phyloP scores from a whole-genome alignment of 2,888 invertebrate species.

The Serripes groenlandicus region DNA sequence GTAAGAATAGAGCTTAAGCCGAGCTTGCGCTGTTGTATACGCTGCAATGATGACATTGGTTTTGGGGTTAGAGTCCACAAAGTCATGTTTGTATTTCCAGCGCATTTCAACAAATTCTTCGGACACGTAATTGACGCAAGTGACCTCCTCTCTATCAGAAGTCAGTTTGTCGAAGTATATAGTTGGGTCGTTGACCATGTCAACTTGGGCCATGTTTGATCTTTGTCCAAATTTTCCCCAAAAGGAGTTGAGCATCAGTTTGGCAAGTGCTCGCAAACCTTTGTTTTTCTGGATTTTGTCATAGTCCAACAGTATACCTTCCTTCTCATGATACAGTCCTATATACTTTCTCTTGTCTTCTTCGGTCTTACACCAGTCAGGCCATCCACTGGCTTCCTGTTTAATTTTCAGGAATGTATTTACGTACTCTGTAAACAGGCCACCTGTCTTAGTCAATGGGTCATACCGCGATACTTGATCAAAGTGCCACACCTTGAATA shows the following conservation, averaged over 20 bases:
- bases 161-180: conserved; percentile 43
- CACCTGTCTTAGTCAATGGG: conserved; percentile 15
- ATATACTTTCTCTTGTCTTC: conserved; percentile 1
- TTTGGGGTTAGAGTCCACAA: conserved; percentile 75
- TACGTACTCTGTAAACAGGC: conserved; percentile 78
- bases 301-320: conserved; percentile 52
- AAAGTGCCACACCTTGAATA: conserved; percentile 61
- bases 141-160: conserved; percentile 47
- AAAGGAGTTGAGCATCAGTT: conserved; percentile 60
- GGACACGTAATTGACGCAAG: conserved; percentile 37
- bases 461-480: conserved; percentile 41
- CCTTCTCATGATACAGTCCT: conserved; percentile 11
- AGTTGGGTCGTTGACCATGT: conserved; percentile 23
- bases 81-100: conserved; percentile 33
- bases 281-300: conserved; percentile 50
- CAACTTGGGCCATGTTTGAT: conserved; percentile 27
- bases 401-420: conserved; percentile 57
- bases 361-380: neutral
- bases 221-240: conserved; percentile 68
- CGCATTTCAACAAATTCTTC: conserved; percentile 48
- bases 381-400: conserved; percentile 67
- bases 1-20: conserved; percentile 32
- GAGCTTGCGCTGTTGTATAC: conserved; percentile 24
- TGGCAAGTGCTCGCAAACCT: conserved; percentile 50
- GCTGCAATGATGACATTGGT: conserved; percentile 46